Evolutionary conservation across 1,140 invertebrate genomes (phyloP), one percentile per base, ranked within the genome.

Genomic region (Zophobas morio): DNA sequence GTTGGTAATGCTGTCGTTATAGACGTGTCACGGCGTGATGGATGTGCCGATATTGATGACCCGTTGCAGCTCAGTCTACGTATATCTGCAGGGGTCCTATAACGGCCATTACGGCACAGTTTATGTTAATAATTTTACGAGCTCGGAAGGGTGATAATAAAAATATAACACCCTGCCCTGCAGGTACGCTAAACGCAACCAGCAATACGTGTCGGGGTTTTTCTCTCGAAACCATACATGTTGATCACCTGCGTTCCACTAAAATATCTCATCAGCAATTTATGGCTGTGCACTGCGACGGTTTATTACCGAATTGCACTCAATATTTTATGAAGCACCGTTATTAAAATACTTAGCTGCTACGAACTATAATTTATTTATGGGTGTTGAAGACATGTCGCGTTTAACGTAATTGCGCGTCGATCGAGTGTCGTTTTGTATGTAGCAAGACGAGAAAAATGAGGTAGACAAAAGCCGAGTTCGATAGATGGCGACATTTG

Each of bases 21-120:
- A 66, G 75, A 81, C 70, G 63, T 81, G 81, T 80, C 81, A 80
- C 70, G 33, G 34, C 6, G 78, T 80, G 81, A 82, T 82, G 79
- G 79, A 82, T 82, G 75, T 56, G 70, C 40, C 72, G 40, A 77
- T 80, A 82, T 82, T 81, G 79, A 78, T 79, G 81, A 76, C 72
- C 77, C 57, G 37, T 6, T 49, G 33, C 60, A 74, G 51, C 35
- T 34, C 37, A n/a, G 32, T 36, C 53, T 33, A 51, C 49, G 60
- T 70, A 74, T 60, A 63, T 73, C 51, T 79, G 70, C 32, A 51
- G 57, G 75, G 70, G 71, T 32, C 42, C 20, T 49, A 47, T 71
- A 63, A 76, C 51, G 74, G 46, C 39, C 71, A 78, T 78, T 78
- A 78, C 75, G 71, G 46, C 51, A 53, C 70, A 66, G 70, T 75